Percentiles rank a stretch among this genome's conserved stretches.
These are phyloP conservation scores for Incurvaria masculella DNA, from an alignment of 2,888 invertebrate species.

Conservation along the genomic window DNA sequence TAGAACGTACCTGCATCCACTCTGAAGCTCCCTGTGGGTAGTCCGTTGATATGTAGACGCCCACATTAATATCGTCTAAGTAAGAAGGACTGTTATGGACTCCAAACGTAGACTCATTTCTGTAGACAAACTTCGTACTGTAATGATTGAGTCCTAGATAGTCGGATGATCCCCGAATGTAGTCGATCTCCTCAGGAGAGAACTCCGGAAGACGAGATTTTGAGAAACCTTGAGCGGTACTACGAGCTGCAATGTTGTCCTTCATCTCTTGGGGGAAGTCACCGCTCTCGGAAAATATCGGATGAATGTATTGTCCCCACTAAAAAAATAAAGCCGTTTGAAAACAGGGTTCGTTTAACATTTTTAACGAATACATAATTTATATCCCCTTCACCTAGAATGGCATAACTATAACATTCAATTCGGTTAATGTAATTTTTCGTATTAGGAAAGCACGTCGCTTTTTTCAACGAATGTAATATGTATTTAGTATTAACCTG, in stretches of 20 bases:
- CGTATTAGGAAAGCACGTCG: no score
- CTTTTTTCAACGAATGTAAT: no score
- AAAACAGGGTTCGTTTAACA: no score
- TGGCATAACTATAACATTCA: no score
- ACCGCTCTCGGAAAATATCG: conserved; percentile 49
- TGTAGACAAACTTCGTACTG: conserved; percentile 35
- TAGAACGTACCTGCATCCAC: background rate
- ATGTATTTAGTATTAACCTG: no score
- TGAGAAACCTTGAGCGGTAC: conserved; percentile 42
- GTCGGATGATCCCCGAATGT: conserved; percentile 50
- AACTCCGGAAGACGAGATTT: conserved; percentile 51
- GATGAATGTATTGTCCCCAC: conserved; percentile 47
- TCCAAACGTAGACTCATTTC: conserved; percentile 6
- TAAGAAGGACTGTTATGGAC: background rate
- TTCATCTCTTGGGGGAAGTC: conserved; percentile 58
- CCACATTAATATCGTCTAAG: background rate
- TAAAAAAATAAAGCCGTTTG: no score
- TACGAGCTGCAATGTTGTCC: conserved; percentile 41
- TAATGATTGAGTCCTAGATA: conserved; percentile 66
- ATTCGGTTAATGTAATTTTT: no score
- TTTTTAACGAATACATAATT: no score
- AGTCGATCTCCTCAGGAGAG: conserved; percentile 47
- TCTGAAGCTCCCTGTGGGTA: background rate
- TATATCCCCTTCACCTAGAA: no score
- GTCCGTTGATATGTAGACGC: background rate